Conservation (phyloP, 2,113 vertebrate genomes). For the Cavia porcellus region DNA sequence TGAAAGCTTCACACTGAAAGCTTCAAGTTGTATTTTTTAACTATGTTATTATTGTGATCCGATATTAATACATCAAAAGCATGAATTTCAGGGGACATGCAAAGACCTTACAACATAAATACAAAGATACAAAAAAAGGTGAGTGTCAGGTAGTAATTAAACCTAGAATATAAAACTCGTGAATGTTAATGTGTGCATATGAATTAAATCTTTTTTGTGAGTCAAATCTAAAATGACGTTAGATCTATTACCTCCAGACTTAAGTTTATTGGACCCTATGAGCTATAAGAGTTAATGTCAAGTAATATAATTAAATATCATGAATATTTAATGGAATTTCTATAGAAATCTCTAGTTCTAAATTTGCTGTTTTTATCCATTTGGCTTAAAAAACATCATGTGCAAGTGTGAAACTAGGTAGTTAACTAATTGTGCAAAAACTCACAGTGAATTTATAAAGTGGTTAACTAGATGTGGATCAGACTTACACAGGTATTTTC, state of each 20-base stretch:
- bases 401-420: neutral
- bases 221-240: neutral
- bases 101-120: constrained; percentile 17
- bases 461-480: neutral
- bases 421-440: neutral
- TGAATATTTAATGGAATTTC: neutral
- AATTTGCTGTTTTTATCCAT: neutral
- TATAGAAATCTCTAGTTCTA: neutral
- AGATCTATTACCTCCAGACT: neutral
- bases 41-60: neutral
- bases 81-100: constrained; percentile 7
- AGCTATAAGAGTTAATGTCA: neutral
- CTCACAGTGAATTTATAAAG: neutral
- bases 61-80: constrained; percentile 59
- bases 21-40: neutral
- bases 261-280: neutral
- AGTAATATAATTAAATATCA: neutral
- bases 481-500: neutral
- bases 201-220: neutral
- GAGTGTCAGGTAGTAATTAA: neutral
- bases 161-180: neutral
- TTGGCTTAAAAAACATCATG: neutral
- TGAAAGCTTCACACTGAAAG: constrained; percentile 24
- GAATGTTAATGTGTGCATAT: neutral
- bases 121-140: neutral